Base-by-base conservation (phyloP, 2,113 vertebrate genomes). In the Prunella fulvescens region DNA sequence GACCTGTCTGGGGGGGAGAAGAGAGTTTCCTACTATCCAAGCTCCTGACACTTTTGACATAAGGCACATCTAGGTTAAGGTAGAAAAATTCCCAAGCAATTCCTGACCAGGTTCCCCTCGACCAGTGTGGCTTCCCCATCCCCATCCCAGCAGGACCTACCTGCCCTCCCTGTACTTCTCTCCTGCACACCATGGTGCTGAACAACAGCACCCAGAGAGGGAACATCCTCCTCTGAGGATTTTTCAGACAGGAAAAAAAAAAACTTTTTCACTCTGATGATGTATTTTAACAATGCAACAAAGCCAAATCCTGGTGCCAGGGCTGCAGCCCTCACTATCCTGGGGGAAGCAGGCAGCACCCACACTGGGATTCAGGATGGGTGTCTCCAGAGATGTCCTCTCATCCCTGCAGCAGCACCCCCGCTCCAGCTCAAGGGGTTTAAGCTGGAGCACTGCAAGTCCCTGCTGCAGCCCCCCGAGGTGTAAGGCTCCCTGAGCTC, bases 401-500 rank as follows among this genome's bases (percentile, higher is more conserved):
- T 0, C 4, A 51, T 78, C 77, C 87, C 78, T 1, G 0, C 60
- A 19, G 76, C 14, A 0, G 86, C 13, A 1, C 62, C 77, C 47
- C 57, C 0, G 3, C 78, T 72, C 8, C 1, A 1, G 83, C 91
- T 91, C 86, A 71, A 78, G 86, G 76, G 65, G 80, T 81, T 97
- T 95, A 92, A 69, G 44, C 80, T 7, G 39, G 29, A 93, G 18
- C 44, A 91, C 86, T 74, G 80, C 96, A 97, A 95, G 92, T 94
- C 88, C 72, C 86, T 54, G 29, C 60, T 31, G 83, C 72, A 95
- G 92, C 47, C 94, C 93, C 93, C 71, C 24, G 3, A 96, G 93
- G 92, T 66, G 19, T 74, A 82, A 92, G 90, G 94, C 83, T 92
- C 76, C 65, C 72, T 95, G 94, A 90, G 94, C 95, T 95, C 91